Conservation (phyloP, 2,888 invertebrate species). For the Epistrophe eligans region DNA sequence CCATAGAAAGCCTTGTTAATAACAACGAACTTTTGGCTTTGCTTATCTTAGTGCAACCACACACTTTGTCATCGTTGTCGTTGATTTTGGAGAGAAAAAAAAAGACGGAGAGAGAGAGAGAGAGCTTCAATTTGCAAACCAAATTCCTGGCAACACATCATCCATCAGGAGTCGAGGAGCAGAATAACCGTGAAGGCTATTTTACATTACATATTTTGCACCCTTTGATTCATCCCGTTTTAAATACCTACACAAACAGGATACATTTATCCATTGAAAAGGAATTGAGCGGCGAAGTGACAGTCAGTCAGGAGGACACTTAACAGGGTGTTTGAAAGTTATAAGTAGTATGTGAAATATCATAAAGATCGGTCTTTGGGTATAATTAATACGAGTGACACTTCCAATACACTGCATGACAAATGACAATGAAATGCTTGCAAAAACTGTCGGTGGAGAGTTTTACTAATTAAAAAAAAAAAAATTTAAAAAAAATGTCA, state of each 20-base stretch:
- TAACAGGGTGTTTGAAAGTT: no score
- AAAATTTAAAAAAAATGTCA: no score
- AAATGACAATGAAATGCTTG: no score
- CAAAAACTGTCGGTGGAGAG: no score
- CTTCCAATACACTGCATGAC: no score
- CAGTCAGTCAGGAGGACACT: no score
- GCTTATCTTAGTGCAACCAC: constrained; percentile 74
- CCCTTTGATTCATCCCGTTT: neutral
- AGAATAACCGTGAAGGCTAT: neutral
- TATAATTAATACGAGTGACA: no score
- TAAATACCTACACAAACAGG: neutral
- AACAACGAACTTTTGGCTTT: constrained; percentile 44
- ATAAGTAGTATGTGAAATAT: no score
- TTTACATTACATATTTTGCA: neutral
- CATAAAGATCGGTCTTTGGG: no score
- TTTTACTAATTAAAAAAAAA: no score
- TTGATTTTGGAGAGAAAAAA: neutral
- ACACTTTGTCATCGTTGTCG: constrained; percentile 27
- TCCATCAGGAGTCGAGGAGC: neutral
- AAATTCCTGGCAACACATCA: constrained; percentile 3
- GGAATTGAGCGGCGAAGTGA: neutral
- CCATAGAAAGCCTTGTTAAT: constrained; percentile 52
- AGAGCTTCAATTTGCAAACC: constrained; percentile 10
- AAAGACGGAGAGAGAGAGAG: no score
- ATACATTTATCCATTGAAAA: neutral